Conservation (phyloP, 2,888 invertebrate species). For the Caenorhabditis panamensis region DNA sequence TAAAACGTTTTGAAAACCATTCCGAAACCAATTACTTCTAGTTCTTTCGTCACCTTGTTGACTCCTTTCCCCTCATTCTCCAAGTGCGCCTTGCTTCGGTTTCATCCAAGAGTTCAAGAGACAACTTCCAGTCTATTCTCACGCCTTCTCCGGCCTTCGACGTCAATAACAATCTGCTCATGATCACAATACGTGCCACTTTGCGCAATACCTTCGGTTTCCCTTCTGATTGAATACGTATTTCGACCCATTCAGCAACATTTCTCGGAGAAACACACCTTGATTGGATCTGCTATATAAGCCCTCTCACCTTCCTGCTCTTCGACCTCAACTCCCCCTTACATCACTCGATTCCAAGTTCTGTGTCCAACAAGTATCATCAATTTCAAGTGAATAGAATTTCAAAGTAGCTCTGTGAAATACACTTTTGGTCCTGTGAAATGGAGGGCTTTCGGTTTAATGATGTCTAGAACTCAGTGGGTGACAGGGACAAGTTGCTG, state of each 20-base stretch:
- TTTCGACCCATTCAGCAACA: background rate
- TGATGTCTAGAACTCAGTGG: background rate
- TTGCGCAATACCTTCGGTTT: background rate
- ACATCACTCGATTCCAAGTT: too few species aligned
- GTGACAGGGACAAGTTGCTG: too few species aligned
- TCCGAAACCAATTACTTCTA: slow-evolving; percentile 8
- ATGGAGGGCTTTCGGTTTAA: background rate
- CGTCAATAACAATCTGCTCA: slow-evolving; percentile 3
- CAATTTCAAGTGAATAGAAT: background rate
- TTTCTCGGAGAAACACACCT: background rate
- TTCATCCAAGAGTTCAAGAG: background rate
- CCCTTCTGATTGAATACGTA: background rate
- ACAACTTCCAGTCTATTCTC: background rate
- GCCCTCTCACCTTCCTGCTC: too few species aligned
- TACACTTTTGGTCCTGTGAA: background rate
- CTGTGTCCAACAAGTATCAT: background rate
- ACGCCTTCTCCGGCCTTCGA: background rate
- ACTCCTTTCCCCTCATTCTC: background rate
- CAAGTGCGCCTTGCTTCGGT: background rate
- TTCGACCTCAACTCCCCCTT: too few species aligned
- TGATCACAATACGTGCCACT: background rate
- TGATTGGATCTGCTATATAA: background rate
- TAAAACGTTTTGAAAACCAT: background rate
- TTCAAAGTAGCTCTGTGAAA: background rate
- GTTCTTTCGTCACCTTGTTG: too few species aligned